Base-by-base conservation (phyloP, 2,113 vertebrate species). In the Oreochromis spilurus region DNA sequence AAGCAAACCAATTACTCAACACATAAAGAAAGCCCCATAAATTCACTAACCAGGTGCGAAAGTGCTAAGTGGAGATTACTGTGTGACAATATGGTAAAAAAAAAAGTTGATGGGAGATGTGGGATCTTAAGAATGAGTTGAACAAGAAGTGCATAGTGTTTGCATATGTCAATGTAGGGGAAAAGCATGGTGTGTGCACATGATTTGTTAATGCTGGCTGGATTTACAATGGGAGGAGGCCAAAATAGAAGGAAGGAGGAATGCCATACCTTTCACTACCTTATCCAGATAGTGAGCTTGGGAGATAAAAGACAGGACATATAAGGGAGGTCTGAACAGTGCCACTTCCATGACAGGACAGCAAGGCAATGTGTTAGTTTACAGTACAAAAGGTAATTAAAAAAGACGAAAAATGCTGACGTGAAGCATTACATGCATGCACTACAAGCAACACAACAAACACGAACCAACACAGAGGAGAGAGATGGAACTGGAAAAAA, bases 261-360 rank as follows among this genome's bases (percentile, higher is more conserved):
- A 98, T 97, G 98, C 96, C 98, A 95, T 99, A 99, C 99, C 99
- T 99, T 99, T 99, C 97, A 99, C 99, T 99, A 99, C 98, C 98
- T 99, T 99, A 99, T 99, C 99, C 99, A 99, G 98, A 99, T 99
- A 99, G 98, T 99, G 99, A 97, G 98, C 99, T 99, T 99, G 92
- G 97, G 97, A 98, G 97, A 99, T 98, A 99, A 99, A 99, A 99
- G 97, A 99, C 97, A 99, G 96, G 97, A 98, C 97, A 98, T 98
- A 97, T 98, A 97, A 98, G 97, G 97, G 97, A 97, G 97, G 97
- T 96, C 97, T 96, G 94, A 97, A 97, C 95, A 96, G 93, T 94
- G 96, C 90, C 90, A 94, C 91, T 96, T 95, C 90, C 89, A 95
- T 92, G 94, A 95, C 93, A 94, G 95, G 92, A 95, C 95, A 92